Base-by-base conservation (phyloP, 2,888 invertebrate species). In the Drosophila paucipuncta region DNA sequence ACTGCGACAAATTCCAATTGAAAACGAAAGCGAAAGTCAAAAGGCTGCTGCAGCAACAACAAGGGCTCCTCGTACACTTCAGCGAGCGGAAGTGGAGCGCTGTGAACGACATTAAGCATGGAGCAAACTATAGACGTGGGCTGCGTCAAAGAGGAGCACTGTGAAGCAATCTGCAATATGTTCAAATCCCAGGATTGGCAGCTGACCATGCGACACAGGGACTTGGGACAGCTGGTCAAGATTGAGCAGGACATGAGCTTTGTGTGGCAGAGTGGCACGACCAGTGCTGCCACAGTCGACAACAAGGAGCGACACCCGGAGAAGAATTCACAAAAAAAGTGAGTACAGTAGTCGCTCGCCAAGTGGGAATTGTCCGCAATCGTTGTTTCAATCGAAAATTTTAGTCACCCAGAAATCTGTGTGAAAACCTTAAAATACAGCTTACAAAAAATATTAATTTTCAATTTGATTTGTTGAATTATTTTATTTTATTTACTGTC, bases 111-210 rank as follows among this genome's bases (percentile, higher is more conserved):
- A 18, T 28, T 22, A 3, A 53, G 25, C 18, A 79, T 79, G 79
- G 81, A 76, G 31, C 81, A 73, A 67, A 53, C 73, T 30, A 66
- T 79, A 52, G 81, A 79, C 50, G 79, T 79, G 47, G 81, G 69
- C 39, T 80, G 78, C 16, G 79, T 79, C 4, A 79, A 79, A 37
- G 78, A 80, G 70, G 81, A 80, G 31, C 81, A 79, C 37, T 80
- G 77, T 39, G 80, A 78, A 59, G 73, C 80, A 54, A 78, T 80
- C 37, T 78, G 80, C 69, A 78, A 80, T 64, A 80, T 80, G 77
- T 80, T 78, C 30, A 77, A 77, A 37, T 37, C 50, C 7, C 78
- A 80, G 33, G 79, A 79, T 55, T 79, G 79, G 81, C 81, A 67
- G 39, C 16, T 79, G 22, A 69, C 73, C 22, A 77, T 80, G 81